These are phyloP conservation scores for Vidua macroura DNA, from an alignment of 2,113 vertebrate species.

Conservation along the genomic window DNA sequence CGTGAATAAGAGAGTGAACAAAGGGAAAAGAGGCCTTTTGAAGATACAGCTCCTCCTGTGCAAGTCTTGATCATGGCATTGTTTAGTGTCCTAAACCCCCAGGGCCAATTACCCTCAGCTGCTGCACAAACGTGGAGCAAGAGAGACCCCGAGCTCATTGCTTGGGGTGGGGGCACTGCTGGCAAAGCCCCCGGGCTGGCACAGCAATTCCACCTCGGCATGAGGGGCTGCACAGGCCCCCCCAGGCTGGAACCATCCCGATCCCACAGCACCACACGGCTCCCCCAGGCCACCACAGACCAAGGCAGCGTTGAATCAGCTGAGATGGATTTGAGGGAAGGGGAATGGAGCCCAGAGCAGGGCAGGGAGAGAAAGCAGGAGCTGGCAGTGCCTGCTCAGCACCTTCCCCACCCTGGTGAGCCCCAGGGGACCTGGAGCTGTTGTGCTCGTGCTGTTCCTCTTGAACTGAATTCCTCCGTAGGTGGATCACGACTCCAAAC, in stretches of 20 bases:
- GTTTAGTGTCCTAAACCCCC: not conserved
- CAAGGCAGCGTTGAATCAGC: not conserved
- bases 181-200: not conserved
- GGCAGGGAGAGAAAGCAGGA: not conserved
- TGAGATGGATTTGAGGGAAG: not conserved
- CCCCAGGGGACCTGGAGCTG: not conserved
- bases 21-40: not conserved
- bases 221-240: too few species aligned
- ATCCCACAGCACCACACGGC: not conserved
- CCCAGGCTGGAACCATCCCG: not conserved
- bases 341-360: not conserved
- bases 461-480: not conserved
- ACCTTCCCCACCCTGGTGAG: not conserved
- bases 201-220: not conserved
- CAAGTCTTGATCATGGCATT: too few species aligned
- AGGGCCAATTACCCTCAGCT: not conserved
- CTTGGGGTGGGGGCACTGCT: not conserved
- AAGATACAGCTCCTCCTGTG: not conserved
- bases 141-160: fast-evolving
- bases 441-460: not conserved
- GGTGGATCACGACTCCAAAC: not conserved
- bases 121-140: fast-evolving
- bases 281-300: not conserved
- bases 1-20: not conserved
- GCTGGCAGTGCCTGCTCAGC: not conserved